Evolutionary conservation across 2,888 invertebrate genomes (phyloP), one percentile per base, ranked within the genome.

Genomic region (Hetaerina titia): DNA sequence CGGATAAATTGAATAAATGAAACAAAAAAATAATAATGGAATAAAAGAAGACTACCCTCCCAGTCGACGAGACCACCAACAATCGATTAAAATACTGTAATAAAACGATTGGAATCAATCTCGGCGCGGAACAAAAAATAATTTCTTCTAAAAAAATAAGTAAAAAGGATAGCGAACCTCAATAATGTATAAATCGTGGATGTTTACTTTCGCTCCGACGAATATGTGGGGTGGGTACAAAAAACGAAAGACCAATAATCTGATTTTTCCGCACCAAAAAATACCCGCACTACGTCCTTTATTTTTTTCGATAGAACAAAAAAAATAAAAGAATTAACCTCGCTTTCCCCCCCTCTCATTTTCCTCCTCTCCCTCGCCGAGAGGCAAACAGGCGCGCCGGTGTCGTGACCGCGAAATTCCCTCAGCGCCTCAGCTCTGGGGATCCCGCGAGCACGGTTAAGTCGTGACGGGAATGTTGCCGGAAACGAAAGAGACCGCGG

Each of bases 401-500:
- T 7, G 69, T 88, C 88, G 88, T 88, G 88, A 88, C 88, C 88
- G 88, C 88, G 88, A 88, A 88, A 56, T 45, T 19, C 5, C 88
- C 56, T 19, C 88, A 4, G 69, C 69, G 69, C 69, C 69, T 69
- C 22, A 19, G 69, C 69, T 22, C n/a, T 69, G 69, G n/a, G 69
- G n/a, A n/a, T 19, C 7, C n/a, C 87, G 25, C 45, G 89, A 17
- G 13, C 56, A 56, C 56, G 60, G 88, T 9, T 8, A n/a, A 56
- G 19, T 88, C 88, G 88, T 88, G 88, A 88, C 45, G 19, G 8
- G 7, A 56, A 88, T 88, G 88, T 88, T 88, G 88, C 88, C 88
- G 88, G 88, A 88, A 88, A 56, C 69, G 69, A 69, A 22, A 8
- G 13, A 15, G 31, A n/a, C 45, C 6, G 45, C 15, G 88, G 22